Conservation (phyloP, 2,888 invertebrate species). For the Epinotia nisella region DNA sequence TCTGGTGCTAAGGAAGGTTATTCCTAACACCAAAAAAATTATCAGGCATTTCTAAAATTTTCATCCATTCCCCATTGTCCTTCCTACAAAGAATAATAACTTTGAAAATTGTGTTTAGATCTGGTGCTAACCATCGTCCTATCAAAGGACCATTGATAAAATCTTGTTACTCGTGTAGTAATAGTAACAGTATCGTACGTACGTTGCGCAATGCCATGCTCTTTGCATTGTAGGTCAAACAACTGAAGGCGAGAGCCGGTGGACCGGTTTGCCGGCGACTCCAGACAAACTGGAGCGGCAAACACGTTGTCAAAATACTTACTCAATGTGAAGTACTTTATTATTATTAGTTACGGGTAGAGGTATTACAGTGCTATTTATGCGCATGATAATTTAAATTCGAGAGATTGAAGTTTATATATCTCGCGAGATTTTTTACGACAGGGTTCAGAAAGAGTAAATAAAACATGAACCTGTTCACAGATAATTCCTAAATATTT, state of each 20-base stretch:
- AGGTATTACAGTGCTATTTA: not conserved
- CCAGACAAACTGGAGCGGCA: slow-evolving; percentile 43
- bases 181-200: slow-evolving; percentile 23
- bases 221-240: slow-evolving; percentile 72
- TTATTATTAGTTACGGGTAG: not conserved
- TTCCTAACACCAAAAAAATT: too few species aligned
- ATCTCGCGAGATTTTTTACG: too few species aligned
- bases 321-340: not conserved
- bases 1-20: too few species aligned
- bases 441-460: too few species aligned
- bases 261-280: slow-evolving; percentile 61
- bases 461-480: too few species aligned
- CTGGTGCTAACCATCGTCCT: too few species aligned
- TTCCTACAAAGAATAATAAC: too few species aligned
- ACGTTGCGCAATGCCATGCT: slow-evolving; percentile 61
- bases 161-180: slow-evolving; percentile 47
- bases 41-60: too few species aligned
- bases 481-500: too few species aligned
- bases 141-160: slow-evolving; percentile 58
- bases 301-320: slow-evolving; percentile 26
- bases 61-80: too few species aligned
- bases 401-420: too few species aligned
- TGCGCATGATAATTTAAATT: not conserved
- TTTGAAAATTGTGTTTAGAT: too few species aligned
- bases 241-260: slow-evolving; percentile 54